Evolutionary conservation across 2,797 vertebrate genomes (phyloP), one percentile per base, ranked within the genome.

Genomic region (Centroberyx gerrardi): DNA sequence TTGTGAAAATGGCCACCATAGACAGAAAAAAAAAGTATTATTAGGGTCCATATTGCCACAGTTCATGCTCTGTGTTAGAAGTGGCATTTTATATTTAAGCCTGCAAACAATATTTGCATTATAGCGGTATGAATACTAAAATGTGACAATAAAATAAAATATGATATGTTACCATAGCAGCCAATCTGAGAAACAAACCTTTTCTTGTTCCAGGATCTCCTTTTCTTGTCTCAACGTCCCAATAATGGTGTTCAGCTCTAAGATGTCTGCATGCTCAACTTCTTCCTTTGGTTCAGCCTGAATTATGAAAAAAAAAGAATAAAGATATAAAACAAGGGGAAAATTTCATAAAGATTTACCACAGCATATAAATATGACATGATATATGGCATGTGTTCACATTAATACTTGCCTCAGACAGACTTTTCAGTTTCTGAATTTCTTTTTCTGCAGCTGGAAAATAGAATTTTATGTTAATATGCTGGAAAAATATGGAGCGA

Each of bases 371-470:
- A 54, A 64, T 44, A 70, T 61, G 14, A 62, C 5, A 58, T 36
- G 1, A 31, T 46, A 3, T 18, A 2, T 28, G 1, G 13, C 36
- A 14, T 27, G 18, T 38, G 29, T 36, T 61, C 33, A 44, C 28
- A 46, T 29, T 69, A 15, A 82, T n/a, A 68, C 93, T 95, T 96
- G 96, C 97, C 95, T 96, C 95, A 78, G 88, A 76, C 81, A 93
- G 80, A 87, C 55, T 93, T 80, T 91, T 96, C 69, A 97, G 87
- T 88, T 93, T 96, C 90, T 91, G 86, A 15, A 96, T 91, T 94
- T 99, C 96, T 72, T 94, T 95, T 91, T 97, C 95, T 72, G 96
- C 95, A 85, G 89, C 97, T 98, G 81, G 44, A 95, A 94, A 87
- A 73, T 58, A 76, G 2, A 88, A 22, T 22, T 4, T 48, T 70